A percentile compares a stretch with the other conserved stretches of the same genome.
Conservation (phyloP, 2,888 invertebrate species). For the Gerris lacustris region DNA sequence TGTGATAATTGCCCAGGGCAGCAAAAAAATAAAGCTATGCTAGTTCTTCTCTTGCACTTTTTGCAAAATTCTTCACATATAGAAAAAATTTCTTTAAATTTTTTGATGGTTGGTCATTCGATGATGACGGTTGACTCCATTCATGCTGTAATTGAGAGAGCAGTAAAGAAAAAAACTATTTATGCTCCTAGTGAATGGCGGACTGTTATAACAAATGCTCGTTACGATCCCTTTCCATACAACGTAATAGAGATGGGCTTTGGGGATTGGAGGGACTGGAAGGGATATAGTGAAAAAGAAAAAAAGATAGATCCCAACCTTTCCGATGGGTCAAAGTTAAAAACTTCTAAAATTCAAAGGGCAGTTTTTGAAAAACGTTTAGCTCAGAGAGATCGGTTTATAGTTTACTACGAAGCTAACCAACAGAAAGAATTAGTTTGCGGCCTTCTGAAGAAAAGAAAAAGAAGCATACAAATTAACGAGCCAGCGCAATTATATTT, state of each 20-base stretch:
- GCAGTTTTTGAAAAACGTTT: no score
- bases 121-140: slow-evolving; percentile 32
- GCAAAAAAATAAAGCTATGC: slow-evolving; percentile 26
- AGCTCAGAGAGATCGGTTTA: neutral
- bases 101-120: slow-evolving; percentile 32
- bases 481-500: slow-evolving; percentile 2
- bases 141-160: slow-evolving; percentile 24
- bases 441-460: no score
- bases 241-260: neutral
- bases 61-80: slow-evolving; percentile 27
- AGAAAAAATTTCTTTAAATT: slow-evolving; percentile 31
- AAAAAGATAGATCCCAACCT: no score
- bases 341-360: no score
- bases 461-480: slow-evolving; percentile 11
- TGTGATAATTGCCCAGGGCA: slow-evolving; percentile 28
- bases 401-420: neutral
- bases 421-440: no score
- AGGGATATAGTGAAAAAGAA: neutral
- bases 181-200: slow-evolving; percentile 28
- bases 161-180: slow-evolving; percentile 20
- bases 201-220: slow-evolving; percentile 23
- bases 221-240: neutral
- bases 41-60: slow-evolving; percentile 11
- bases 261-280: neutral
- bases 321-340: no score